A percentile compares a stretch with the other conserved stretches of the same genome.
These are phyloP conservation scores for Gnatocerus cornutus DNA, from an alignment of 2,888 invertebrate species.

Conservation along the genomic window DNA sequence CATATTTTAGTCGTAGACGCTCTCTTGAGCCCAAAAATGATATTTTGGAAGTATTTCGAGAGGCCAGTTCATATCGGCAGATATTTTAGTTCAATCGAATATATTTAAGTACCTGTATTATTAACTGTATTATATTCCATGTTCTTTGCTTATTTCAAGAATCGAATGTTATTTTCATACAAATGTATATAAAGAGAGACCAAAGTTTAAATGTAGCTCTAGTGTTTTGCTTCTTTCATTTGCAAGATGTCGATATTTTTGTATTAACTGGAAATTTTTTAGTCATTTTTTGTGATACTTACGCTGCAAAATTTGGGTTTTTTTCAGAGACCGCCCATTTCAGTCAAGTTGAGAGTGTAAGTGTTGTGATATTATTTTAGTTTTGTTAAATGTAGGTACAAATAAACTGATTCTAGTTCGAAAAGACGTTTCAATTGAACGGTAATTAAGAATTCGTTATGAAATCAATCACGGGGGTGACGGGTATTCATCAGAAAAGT, in stretches of 20 bases:
- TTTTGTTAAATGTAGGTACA: conserved; percentile 30
- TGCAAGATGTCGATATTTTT: neutral
- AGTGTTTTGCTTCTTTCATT: conserved; percentile 14
- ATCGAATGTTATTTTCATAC: conserved; percentile 41
- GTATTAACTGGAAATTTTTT: conserved; percentile 10
- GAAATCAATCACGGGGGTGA: conserved; percentile 17
- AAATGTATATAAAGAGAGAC: conserved; percentile 38
- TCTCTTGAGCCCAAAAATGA: conserved; percentile 1
- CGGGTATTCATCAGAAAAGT: conserved; percentile 15
- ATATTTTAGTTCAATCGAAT: neutral
- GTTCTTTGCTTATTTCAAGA: conserved; percentile 13
- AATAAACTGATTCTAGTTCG: conserved; percentile 26
- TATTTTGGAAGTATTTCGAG: conserved; percentile 12
- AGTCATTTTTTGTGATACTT: conserved; percentile 23
- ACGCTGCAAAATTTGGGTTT: conserved; percentile 32
- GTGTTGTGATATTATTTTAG: conserved; percentile 48
- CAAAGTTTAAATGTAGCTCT: conserved; percentile 40
- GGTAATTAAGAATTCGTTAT: conserved; percentile 11
- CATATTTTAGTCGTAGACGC: conserved; percentile 7
- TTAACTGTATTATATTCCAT: conserved; percentile 3
- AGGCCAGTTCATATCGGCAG: conserved; percentile 8
- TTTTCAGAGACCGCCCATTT: conserved; percentile 10
- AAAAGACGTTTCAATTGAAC: neutral
- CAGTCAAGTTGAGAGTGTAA: conserved; percentile 32
- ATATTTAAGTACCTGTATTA: conserved; percentile 29